Evolutionary conservation across 2,113 vertebrate genomes (phyloP).

Genomic region (Poeciliopsis prolifica): DNA sequence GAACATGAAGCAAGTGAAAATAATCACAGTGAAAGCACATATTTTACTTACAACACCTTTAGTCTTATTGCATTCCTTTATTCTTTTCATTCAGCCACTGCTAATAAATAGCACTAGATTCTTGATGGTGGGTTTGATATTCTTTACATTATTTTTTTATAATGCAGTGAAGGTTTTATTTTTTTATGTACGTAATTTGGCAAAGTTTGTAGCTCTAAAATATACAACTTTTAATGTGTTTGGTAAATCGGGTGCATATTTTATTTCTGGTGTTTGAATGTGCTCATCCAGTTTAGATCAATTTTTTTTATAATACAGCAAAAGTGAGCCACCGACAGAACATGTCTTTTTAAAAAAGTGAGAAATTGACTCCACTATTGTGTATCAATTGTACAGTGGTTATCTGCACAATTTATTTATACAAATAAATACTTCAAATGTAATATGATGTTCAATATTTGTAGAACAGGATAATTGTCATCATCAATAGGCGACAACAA

Average conservation of each 20-base stretch:
- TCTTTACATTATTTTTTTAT: background rate
- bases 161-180: background rate
- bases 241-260: background rate
- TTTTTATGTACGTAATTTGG: background rate
- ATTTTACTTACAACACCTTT: background rate
- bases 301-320: background rate
- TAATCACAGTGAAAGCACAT: background rate
- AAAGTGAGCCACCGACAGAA: background rate
- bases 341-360: too few species aligned
- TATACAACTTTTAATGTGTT: background rate
- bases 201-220: background rate
- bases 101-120: background rate
- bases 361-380: too few species aligned
- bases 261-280: background rate
- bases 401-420: too few species aligned
- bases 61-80: background rate
- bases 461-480: too few species aligned
- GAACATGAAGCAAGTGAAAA: conserved; percentile 7
- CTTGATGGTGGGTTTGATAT: background rate
- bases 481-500: too few species aligned
- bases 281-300: background rate
- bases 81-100: background rate
- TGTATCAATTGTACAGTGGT: too few species aligned
- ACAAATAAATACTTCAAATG: too few species aligned
- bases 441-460: too few species aligned